These are phyloP conservation scores for Prinia subflava DNA, from an alignment of 2,113 vertebrate species.

Conservation along the genomic window DNA sequence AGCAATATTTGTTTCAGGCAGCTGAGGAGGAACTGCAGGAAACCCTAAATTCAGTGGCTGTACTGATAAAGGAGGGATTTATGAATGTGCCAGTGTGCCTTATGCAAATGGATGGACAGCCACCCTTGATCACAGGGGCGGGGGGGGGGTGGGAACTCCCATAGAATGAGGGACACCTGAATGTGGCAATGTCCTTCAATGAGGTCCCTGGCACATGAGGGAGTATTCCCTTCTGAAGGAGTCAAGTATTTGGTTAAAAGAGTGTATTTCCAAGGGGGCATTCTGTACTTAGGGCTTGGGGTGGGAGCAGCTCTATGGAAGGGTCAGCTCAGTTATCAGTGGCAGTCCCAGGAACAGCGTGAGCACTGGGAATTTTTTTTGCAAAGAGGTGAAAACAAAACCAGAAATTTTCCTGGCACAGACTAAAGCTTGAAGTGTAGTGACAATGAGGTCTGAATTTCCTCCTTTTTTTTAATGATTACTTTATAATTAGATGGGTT, in stretches of 20 bases:
- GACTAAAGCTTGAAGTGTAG: neutral
- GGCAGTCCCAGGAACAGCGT: rapidly evolving
- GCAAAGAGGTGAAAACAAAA: neutral
- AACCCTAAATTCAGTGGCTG: neutral
- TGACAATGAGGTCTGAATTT: neutral
- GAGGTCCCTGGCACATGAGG: neutral
- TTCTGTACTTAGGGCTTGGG: neutral
- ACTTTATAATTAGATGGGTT: rapidly evolving
- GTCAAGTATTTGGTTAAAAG: neutral
- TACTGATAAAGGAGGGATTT: neutral
- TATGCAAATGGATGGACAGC: neutral
- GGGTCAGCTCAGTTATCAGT: neutral
- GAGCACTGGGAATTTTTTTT: neutral
- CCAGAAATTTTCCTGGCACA: neutral
- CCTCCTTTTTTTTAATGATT: neutral
- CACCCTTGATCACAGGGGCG: neutral
- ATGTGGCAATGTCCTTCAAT: neutral
- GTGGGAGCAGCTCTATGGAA: neutral
- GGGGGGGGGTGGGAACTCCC: neutral
- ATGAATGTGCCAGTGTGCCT: rapidly evolving
- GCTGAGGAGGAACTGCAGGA: neutral
- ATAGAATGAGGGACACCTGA: neutral
- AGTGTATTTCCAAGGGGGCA: neutral
- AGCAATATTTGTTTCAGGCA: neutral
- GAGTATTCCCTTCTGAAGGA: neutral